These are phyloP conservation scores for Musca vetustissima DNA, from an alignment of 1,140 invertebrate genomes.

Conservation along the genomic window DNA sequence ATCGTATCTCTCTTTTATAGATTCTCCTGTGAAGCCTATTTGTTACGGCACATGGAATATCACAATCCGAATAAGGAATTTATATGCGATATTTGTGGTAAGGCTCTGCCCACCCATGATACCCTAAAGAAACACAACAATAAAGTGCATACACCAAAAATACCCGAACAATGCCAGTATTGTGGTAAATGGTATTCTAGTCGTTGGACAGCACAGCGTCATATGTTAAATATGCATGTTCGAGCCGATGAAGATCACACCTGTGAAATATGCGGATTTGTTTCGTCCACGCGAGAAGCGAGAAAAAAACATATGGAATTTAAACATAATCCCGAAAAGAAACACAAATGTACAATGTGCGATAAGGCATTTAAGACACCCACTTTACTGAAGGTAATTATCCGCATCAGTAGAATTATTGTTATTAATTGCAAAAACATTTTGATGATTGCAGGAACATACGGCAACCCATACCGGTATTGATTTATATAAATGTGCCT, in stretches of 20 bases:
- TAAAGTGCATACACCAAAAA: neutral
- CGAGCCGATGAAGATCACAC: slow-evolving; percentile 17
- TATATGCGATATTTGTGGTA: slow-evolving; percentile 51
- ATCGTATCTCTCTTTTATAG: too few species aligned
- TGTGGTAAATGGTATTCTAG: slow-evolving; percentile 37
- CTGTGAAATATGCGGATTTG: slow-evolving; percentile 18
- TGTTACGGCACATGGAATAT: too few species aligned
- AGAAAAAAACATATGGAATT: slow-evolving; percentile 45
- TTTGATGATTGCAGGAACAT: slow-evolving; percentile 40
- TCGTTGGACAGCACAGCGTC: neutral
- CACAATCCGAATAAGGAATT: slow-evolving; percentile 47
- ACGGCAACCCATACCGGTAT: slow-evolving; percentile 50
- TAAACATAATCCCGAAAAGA: slow-evolving; percentile 40
- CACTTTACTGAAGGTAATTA: slow-evolving; percentile 37
- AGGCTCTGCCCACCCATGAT: slow-evolving; percentile 8
- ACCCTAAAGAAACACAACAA: neutral
- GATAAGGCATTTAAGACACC: slow-evolving; percentile 49
- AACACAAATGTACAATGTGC: slow-evolving; percentile 44
- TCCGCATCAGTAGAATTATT: neutral
- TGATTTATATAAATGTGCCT: slow-evolving; percentile 48
- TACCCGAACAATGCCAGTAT: slow-evolving; percentile 44
- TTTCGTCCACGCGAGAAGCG: slow-evolving; percentile 43
- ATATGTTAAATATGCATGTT: slow-evolving; percentile 26
- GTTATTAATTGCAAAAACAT: neutral
- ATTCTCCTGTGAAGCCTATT: too few species aligned